These are phyloP conservation scores for Tympanuchus pallidicinctus DNA, from an alignment of 2,113 vertebrate species.

Conservation along the genomic window DNA sequence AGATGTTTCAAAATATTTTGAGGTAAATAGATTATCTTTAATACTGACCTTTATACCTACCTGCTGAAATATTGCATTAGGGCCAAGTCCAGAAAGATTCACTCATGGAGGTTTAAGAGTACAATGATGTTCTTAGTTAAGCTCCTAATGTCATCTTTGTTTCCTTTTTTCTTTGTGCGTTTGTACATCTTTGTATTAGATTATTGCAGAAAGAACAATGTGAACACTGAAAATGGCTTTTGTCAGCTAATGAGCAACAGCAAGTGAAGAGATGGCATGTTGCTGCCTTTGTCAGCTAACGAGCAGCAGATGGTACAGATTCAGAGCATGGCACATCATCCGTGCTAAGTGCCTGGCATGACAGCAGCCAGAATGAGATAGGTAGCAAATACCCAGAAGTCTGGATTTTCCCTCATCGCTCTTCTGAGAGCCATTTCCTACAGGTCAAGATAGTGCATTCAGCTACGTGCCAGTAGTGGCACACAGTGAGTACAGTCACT, in stretches of 20 bases:
- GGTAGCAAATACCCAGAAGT: background rate
- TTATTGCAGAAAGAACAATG: constrained; percentile 38
- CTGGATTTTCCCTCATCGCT: background rate
- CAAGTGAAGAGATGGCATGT: constrained; percentile 28
- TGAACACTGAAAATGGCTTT: background rate
- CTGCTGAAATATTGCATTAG: background rate
- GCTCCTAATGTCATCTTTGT: constrained; percentile 25
- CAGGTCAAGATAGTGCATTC: background rate
- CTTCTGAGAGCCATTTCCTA: background rate
- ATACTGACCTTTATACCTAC: background rate
- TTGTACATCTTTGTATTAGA: constrained; percentile 23
- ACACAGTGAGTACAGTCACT: background rate
- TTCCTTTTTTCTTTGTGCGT: constrained; percentile 19
- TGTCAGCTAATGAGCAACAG: constrained; percentile 50
- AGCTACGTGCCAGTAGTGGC: background rate
- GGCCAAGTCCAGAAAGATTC: background rate
- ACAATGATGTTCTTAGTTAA: background rate
- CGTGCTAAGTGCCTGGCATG: constrained; percentile 31
- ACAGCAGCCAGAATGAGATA: constrained; percentile 53
- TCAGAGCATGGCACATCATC: constrained; percentile 47
- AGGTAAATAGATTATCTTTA: background rate
- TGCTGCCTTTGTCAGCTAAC: constrained; percentile 49
- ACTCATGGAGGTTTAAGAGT: background rate
- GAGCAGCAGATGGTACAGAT: constrained; percentile 70
- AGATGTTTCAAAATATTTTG: background rate